Conservation (phyloP, 2,113 vertebrate species). For the Xerus inauris region DNA sequence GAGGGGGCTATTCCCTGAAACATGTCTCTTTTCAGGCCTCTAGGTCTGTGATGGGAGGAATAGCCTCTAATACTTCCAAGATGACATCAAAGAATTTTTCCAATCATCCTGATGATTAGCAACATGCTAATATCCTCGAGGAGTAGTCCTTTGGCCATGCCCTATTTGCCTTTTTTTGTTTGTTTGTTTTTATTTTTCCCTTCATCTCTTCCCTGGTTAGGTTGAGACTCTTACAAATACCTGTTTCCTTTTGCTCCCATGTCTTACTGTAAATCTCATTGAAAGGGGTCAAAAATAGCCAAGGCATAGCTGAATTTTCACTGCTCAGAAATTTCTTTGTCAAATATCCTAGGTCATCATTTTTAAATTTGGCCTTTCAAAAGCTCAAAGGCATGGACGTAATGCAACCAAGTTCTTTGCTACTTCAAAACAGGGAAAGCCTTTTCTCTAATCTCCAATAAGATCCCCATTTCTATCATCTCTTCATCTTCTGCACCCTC, state of each 20-base stretch:
- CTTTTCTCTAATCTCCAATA: not conserved
- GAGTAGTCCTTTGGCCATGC: not conserved
- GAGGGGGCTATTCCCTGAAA: not conserved
- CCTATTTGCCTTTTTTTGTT: not conserved
- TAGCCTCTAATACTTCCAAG: not conserved
- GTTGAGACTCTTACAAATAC: not conserved
- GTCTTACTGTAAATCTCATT: not conserved
- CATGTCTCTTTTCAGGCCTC: no score
- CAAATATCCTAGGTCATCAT: not conserved
- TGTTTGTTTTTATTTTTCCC: no score
- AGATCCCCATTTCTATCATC: not conserved
- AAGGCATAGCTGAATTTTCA: not conserved
- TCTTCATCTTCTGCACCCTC: not conserved
- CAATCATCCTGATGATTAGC: not conserved
- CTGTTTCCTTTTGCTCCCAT: not conserved
- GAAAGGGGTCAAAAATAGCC: not conserved
- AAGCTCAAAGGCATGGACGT: not conserved
- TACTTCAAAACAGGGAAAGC: not conserved
- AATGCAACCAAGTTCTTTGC: not conserved
- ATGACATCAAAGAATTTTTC: not conserved
- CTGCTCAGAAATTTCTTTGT: not conserved
- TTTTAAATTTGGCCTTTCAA: not conserved
- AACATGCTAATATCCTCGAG: not conserved
- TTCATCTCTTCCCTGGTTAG: not conserved
- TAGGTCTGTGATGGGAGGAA: not conserved